A percentile compares a stretch with the other conserved stretches of the same genome.
These are phyloP conservation scores for Leptonema lineaticorne DNA, from an alignment of 1,140 invertebrate species.

Conservation along the genomic window DNA sequence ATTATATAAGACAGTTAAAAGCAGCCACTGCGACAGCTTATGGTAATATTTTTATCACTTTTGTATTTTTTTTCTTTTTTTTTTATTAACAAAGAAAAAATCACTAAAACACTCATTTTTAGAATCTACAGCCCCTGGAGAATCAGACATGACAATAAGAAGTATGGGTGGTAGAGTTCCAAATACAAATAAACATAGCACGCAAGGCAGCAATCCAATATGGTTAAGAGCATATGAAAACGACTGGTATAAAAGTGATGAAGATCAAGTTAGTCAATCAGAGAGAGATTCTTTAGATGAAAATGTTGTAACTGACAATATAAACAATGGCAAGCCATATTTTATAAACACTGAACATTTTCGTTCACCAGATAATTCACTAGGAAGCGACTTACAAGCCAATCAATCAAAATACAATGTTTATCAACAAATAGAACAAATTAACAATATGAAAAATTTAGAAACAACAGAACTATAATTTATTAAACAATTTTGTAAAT, in stretches of 20 bases:
- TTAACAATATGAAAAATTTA: conserved; percentile 73
- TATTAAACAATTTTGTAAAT: conserved; percentile 8
- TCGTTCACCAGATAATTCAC: conserved; percentile 55
- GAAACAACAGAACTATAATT: conserved; percentile 79
- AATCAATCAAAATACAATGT: conserved; percentile 65
- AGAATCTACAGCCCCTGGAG: conserved; percentile 57
- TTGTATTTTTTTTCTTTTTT: too few relatives aligned
- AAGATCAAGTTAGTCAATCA: conserved; percentile 67
- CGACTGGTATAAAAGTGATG: conserved; percentile 90
- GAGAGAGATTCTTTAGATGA: conserved; percentile 86
- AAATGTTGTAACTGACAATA: conserved; percentile 72
- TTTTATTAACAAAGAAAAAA: too few relatives aligned
- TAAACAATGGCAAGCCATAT: conserved; percentile 58
- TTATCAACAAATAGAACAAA: conserved; percentile 63
- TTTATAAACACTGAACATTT: conserved; percentile 56
- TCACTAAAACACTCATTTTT: too few relatives aligned
- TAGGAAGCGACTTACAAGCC: conserved; percentile 52
- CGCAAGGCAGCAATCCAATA: conserved; percentile 92
- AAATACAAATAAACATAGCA: conserved; percentile 92
- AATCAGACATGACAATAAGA: conserved; percentile 72
- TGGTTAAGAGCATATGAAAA: conserved; percentile 94
- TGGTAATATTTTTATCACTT: conserved; percentile 58
- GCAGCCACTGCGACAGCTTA: conserved; percentile 91
- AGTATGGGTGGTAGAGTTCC: conserved; percentile 75
- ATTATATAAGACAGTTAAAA: conserved; percentile 84